phyloP scores from a whole-genome alignment of 1,140 invertebrate species.

The Monochamus saltuarius region DNA sequence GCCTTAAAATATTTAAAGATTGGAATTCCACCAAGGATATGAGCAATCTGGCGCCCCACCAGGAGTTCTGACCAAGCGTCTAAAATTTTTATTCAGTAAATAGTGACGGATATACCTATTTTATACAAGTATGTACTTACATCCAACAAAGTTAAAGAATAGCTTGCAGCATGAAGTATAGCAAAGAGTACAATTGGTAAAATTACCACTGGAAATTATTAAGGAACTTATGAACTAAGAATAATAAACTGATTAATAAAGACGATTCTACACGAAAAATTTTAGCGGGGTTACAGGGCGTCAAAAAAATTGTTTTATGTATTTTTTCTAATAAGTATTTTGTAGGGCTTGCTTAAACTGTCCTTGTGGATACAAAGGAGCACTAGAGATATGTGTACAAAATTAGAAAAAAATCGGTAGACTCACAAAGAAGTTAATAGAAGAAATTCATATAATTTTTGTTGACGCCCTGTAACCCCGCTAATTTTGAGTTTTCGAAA shows the following conservation, averaged over 20 bases:
- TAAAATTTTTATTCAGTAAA: slow-evolving; percentile 52
- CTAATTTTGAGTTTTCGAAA: too few relatives aligned
- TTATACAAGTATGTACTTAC: slow-evolving; percentile 64
- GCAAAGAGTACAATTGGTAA: slow-evolving; percentile 88
- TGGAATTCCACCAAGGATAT: slow-evolving; percentile 86
- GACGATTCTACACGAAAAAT: too few relatives aligned
- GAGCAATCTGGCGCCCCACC: slow-evolving; percentile 82
- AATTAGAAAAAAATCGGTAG: too few relatives aligned
- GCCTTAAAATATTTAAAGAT: slow-evolving; percentile 81
- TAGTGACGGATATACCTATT: background rate
- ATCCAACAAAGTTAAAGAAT: slow-evolving; percentile 83
- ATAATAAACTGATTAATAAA: slow-evolving; percentile 2
- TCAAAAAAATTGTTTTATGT: too few relatives aligned
- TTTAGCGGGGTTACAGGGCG: too few relatives aligned
- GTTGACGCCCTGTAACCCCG: too few relatives aligned
- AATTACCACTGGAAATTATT: slow-evolving; percentile 69
- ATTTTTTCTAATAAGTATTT: too few relatives aligned
- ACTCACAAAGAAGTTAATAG: too few relatives aligned
- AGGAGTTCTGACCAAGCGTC: slow-evolving; percentile 83
- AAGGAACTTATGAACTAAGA: slow-evolving; percentile 54
- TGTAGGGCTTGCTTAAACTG: too few relatives aligned
- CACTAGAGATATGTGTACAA: too few relatives aligned
- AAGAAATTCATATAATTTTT: too few relatives aligned
- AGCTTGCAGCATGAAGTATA: slow-evolving; percentile 86
- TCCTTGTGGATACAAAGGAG: too few relatives aligned